Percentiles rank a stretch among this genome's conserved stretches.
phyloP scores from a whole-genome alignment of 2,797 vertebrate species.

The Cyprinella venusta region DNA sequence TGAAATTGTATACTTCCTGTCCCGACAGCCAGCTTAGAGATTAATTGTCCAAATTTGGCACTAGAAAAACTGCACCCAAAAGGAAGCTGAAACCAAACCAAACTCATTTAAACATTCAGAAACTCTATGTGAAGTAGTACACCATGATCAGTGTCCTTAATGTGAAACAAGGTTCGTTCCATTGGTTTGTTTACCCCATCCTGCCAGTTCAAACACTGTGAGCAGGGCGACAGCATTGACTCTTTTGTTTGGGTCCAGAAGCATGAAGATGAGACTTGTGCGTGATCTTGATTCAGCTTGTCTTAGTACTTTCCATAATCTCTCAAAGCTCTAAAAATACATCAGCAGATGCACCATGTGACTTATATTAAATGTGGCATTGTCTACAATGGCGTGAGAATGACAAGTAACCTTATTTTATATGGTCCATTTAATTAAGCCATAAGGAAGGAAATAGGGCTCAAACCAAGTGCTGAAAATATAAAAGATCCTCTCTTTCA shows the following conservation, averaged over 20 bases:
- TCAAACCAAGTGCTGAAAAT: conserved; percentile 22
- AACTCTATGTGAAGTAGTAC: conserved; percentile 62
- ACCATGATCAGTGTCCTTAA: conserved; percentile 66
- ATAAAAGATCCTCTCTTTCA: conserved; percentile 5
- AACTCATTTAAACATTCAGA: conserved; percentile 62
- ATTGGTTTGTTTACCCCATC: conserved; percentile 52
- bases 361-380: conserved; percentile 21
- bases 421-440: conserved; percentile 9
- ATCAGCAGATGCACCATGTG: not conserved
- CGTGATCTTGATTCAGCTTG: conserved; percentile 27
- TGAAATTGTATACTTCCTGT: conserved; percentile 82
- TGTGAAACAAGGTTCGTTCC: conserved; percentile 61
- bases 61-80: conserved; percentile 67
- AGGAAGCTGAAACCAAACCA: conserved; percentile 65
- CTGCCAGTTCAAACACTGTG: conserved; percentile 65
- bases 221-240: conserved; percentile 58
- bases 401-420: conserved; percentile 21
- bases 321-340: conserved; percentile 30
- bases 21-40: conserved; percentile 66
- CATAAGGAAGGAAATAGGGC: conserved; percentile 4
- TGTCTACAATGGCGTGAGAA: conserved; percentile 6
- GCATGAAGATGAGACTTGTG: conserved; percentile 16
- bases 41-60: conserved; percentile 74
- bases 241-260: conserved; percentile 21
- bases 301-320: conserved; percentile 33